Evolutionary conservation across 2,113 vertebrate species (phyloP).

Genomic region (Nothobranchius furzeri): DNA sequence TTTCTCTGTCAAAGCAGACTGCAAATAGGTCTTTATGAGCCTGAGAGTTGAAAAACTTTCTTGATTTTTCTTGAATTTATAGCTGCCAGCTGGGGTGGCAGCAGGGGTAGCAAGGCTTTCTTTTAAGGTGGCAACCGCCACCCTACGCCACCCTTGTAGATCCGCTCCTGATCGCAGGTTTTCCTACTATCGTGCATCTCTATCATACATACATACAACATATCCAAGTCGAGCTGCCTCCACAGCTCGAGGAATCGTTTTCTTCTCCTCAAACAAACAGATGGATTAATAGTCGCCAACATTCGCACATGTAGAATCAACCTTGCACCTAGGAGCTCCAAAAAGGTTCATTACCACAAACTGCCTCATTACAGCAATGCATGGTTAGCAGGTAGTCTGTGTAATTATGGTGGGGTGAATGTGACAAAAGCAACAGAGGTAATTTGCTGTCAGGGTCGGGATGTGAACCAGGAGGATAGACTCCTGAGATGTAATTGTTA

Average conservation of each 20-base stretch:
- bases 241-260: background rate
- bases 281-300: conserved; percentile 52
- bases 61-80: too few species aligned
- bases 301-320: conserved; percentile 47
- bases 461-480: conserved; percentile 72
- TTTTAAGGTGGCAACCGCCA: too few species aligned
- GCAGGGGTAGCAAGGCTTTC: too few species aligned
- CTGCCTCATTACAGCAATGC: conserved; percentile 71
- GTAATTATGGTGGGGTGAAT: conserved; percentile 55
- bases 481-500: conserved; percentile 16
- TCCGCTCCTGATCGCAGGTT: too few species aligned
- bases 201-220: too few species aligned
- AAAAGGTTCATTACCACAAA: conserved; percentile 63
- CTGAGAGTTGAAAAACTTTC: too few species aligned
- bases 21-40: too few species aligned
- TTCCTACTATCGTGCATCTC: too few species aligned
- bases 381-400: conserved; percentile 60
- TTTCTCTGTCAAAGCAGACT: too few species aligned
- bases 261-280: background rate
- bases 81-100: too few species aligned
- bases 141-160: too few species aligned
- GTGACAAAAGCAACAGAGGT: conserved; percentile 63
- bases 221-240: too few species aligned
- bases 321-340: conserved; percentile 46
- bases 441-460: conserved; percentile 79